Evolutionary conservation across 2,113 vertebrate species (phyloP), one percentile per base, ranked within the genome.

Genomic region (Mystacornis crossleyi): DNA sequence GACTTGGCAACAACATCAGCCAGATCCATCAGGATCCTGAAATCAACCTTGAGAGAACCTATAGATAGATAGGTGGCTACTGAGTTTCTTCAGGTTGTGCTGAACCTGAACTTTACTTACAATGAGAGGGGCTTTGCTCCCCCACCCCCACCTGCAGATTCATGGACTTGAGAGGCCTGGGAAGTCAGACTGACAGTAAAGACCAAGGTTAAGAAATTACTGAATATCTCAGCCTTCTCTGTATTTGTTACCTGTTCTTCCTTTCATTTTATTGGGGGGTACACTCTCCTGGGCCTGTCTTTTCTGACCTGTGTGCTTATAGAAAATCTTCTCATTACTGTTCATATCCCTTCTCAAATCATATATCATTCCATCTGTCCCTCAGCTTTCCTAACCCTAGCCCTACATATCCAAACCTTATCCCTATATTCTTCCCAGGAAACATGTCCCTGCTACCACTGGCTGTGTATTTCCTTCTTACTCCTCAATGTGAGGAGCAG

Each of bases 91-190:
- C 47, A 28, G 12, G 12, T 19, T 18, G 14, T n/a, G 9, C 9
- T 53, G 47, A n/a, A 38, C 5, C 9, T 33, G 14, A 9, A 13
- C 18, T 29, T 53, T n/a, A 7, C 4, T 28, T 45, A 38, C 10
- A 45, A 8, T 40, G 28, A 69, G 18, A 54, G 7, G 18, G 8
- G 40, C 4, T 38, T 53, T 45, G 1, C 14, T 53, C 6, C 19
- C 12, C 7, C 3, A 26, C 4, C 2, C 5, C 10, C 4, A 29
- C 7, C n/a, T 54, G 11, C 12, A 55, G 3, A 34, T 53, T 69
- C 28, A 78, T 28, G 17, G 8, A 33, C 15, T 28, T 77, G 53
- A 69, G 31, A 64, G 17, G 48, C 8, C 9, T 48, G 50, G 13
- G 9, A 71, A 48, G 17, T 40, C 50, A 80, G 17, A 64, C 25